phyloP scores from a whole-genome alignment of 2,888 invertebrate genomes.

The Idaea dimidiata region DNA sequence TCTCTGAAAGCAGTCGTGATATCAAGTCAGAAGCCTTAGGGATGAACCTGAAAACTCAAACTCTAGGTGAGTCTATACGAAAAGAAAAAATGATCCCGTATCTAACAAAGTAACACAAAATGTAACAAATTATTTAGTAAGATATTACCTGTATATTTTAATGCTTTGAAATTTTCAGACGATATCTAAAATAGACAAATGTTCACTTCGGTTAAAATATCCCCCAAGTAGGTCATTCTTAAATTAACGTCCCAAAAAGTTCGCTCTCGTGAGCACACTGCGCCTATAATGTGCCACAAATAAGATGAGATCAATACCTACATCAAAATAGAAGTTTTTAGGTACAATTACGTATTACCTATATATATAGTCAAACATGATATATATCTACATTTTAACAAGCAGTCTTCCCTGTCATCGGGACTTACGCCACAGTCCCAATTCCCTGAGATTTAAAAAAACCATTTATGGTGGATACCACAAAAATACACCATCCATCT shows the following conservation, averaged over 20 bases:
- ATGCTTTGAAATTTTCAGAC: neutral
- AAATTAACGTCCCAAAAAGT: neutral
- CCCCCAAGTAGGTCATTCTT: neutral
- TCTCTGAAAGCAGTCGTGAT: no score
- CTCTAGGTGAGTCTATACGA: no score
- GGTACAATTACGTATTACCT: neutral
- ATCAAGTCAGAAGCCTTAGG: no score
- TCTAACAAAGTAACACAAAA: no score
- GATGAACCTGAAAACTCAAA: no score
- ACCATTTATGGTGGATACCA: no score
- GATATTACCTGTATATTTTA: neutral
- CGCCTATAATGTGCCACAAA: conserved; percentile 1
- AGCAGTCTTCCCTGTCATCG: neutral
- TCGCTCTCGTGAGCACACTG: conserved; percentile 1
- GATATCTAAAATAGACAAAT: neutral
- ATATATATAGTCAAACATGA: neutral
- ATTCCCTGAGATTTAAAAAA: no score
- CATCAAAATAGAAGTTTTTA: neutral
- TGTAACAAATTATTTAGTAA: no score
- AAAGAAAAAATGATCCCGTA: no score
- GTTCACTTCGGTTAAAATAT: neutral
- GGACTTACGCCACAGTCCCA: no score
- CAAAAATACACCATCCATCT: no score
- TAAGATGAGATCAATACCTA: conserved; percentile 2
- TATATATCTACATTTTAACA: neutral